Conservation (phyloP, 1,140 invertebrate species). For the Planococcus citri region DNA sequence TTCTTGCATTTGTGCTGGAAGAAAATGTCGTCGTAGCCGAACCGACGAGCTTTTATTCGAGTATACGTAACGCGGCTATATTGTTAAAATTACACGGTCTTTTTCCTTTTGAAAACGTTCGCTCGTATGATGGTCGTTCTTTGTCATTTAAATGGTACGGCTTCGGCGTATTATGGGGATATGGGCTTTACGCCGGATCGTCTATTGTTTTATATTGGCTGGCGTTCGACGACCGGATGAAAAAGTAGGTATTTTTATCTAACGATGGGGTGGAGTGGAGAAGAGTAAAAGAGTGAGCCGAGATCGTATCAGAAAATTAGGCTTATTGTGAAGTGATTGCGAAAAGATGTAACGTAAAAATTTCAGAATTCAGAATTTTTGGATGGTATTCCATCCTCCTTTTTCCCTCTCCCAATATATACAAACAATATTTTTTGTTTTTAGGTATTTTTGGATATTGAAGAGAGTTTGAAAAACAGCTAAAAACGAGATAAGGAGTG, state of each 20-base stretch:
- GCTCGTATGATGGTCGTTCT: slow-evolving; percentile 1
- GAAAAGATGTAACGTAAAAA: no score
- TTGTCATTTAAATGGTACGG: slow-evolving; percentile 15
- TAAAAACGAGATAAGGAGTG: no score
- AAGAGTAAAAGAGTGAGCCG: no score
- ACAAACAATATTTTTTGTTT: no score
- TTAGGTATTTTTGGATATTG: no score
- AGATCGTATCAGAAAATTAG: no score
- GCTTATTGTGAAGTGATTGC: no score
- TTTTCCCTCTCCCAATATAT: no score
- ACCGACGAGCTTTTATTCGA: background rate
- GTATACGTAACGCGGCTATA: slow-evolving; percentile 4
- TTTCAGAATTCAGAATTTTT: no score
- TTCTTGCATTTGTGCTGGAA: background rate
- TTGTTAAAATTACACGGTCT: slow-evolving; percentile 14
- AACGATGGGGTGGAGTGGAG: no score
- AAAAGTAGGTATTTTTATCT: background rate
- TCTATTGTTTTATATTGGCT: slow-evolving; percentile 11
- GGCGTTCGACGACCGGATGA: background rate
- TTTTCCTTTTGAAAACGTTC: slow-evolving; percentile 15
- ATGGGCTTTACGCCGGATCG: background rate
- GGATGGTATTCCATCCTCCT: no score
- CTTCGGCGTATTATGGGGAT: slow-evolving; percentile 3
- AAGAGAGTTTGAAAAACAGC: no score
- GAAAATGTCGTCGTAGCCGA: background rate